These are phyloP conservation scores for Nasonia longicornis DNA, from an alignment of 1,140 invertebrate genomes.

Conservation along the genomic window DNA sequence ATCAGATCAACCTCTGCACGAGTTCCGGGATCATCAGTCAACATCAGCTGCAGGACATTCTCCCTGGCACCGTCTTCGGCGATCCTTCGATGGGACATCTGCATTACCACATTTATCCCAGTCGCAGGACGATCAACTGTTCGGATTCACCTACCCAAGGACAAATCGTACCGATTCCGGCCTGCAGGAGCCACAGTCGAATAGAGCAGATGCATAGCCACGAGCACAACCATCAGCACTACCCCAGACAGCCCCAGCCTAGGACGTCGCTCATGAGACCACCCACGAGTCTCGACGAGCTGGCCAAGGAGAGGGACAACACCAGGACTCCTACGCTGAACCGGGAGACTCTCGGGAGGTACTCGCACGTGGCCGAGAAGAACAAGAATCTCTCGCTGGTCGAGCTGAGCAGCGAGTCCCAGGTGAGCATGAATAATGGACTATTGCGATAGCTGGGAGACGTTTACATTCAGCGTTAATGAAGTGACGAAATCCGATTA, in stretches of 20 bases:
- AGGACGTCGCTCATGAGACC: not conserved
- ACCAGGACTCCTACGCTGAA: not conserved
- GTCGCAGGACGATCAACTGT: conserved; percentile 2
- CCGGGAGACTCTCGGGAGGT: conserved; percentile 10
- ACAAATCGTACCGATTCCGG: not conserved
- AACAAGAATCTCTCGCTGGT: conserved; percentile 23
- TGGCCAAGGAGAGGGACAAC: not conserved
- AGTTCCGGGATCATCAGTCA: conserved; percentile 7
- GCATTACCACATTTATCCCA: conserved; percentile 41
- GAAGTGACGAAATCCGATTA: not conserved
- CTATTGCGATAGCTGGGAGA: too few relatives aligned
- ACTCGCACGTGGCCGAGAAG: conserved; percentile 32
- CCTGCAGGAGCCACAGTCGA: not conserved
- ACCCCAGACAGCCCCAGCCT: not conserved
- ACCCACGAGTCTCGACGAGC: not conserved
- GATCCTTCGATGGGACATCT: conserved; percentile 34
- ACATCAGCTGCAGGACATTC: conserved; percentile 34
- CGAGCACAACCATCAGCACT: not conserved
- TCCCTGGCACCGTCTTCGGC: conserved; percentile 27
- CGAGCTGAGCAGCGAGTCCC: conserved; percentile 31
- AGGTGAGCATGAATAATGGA: conserved; percentile 16
- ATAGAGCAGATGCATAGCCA: not conserved
- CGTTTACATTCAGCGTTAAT: too few relatives aligned
- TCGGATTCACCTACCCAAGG: not conserved
- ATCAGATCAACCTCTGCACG: conserved; percentile 6